Evolutionary conservation across 2,888 invertebrate genomes (phyloP), one percentile per base, ranked within the genome.

Genomic region (Eupithecia pulchellata): DNA sequence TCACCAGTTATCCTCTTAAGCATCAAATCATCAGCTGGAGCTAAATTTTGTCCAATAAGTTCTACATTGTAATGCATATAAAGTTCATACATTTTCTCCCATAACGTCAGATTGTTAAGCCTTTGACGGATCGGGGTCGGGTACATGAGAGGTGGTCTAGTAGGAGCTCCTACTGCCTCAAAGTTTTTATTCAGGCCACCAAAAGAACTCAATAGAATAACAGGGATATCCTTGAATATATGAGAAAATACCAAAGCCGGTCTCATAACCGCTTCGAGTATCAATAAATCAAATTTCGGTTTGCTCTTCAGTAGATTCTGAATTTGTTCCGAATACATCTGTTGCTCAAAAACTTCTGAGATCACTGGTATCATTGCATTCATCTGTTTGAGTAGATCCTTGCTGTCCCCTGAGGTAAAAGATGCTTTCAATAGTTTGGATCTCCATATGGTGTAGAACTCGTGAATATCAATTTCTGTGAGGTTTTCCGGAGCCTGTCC

Each of bases 391-490:
- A 42, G n/a, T 4, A 66, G 27, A 11, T 74, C 73, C 4, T 70
- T 34, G n/a, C 55, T 70, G 4, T 62, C 64, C 2, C 73, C 74
- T 6, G 47, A 61, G 6, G 34, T 75, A 0, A 68, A 34, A 17
- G 2, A 64, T 61, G 58, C 70, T 69, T 61, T 61, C 4, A 61
- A 66, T 5, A 73, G 39, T 2, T 72, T 27, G 4, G 32, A 9
- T 71, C 71, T 39, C 64, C 55, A 87, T 74, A 85, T 80, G 4
- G 73, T 52, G 29, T 86, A 86, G 0, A 86, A 83, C 20, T 81
- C 67, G 30, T 84, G 80, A 0, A 89, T 58, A 60, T 88, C 83
- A 13, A 92, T 87, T 79, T 91, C 89, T n/a, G 81, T 91, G 1
- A 92, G 78, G 73, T 93, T 94, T 1, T 42, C 20, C 2, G 86